Evolutionary conservation across 1,140 invertebrate genomes (phyloP).

Genomic region (Drosophila kurseongensis): DNA sequence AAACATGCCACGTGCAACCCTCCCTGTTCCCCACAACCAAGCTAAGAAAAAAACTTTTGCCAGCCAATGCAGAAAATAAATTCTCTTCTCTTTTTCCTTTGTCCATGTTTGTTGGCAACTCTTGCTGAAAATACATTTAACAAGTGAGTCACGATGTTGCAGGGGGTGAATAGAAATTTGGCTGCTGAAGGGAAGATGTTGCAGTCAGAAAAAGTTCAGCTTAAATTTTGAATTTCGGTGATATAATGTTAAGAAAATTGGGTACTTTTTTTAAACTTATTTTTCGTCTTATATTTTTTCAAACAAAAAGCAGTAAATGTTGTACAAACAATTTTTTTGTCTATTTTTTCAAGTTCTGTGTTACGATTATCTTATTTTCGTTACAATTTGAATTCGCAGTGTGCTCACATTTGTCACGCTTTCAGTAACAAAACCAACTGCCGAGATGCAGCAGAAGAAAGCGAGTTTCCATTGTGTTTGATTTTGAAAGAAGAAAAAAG

Average conservation of each 20-base stretch:
- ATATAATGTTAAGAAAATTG: too few species aligned
- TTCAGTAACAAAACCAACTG: conserved; percentile 29
- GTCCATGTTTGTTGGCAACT: conserved; percentile 34
- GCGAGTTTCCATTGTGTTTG: conserved; percentile 53
- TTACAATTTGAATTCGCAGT: conserved; percentile 5
- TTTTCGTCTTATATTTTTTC: too few species aligned
- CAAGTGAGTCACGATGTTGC: conserved; percentile 42
- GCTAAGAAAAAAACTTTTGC: conserved; percentile 36
- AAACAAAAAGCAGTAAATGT: too few species aligned
- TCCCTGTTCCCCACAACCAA: neutral
- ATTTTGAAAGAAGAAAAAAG: conserved; percentile 45
- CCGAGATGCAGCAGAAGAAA: conserved; percentile 6
- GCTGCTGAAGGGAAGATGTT: neutral
- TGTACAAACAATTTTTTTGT: too few species aligned
- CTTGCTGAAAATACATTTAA: conserved; percentile 55
- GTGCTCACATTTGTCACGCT: conserved; percentile 36
- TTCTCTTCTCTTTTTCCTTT: conserved; percentile 15
- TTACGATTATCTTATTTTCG: neutral
- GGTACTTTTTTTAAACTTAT: too few species aligned
- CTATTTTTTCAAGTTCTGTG: neutral
- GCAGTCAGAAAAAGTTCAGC: neutral
- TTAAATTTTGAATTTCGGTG: neutral
- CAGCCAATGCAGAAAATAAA: conserved; percentile 54
- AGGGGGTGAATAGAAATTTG: neutral
- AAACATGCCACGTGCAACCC: conserved; percentile 70